Evolutionary conservation across 2,888 invertebrate species (phyloP), one percentile per base, ranked within the genome.

Genomic region (Drosophila pullipes): DNA sequence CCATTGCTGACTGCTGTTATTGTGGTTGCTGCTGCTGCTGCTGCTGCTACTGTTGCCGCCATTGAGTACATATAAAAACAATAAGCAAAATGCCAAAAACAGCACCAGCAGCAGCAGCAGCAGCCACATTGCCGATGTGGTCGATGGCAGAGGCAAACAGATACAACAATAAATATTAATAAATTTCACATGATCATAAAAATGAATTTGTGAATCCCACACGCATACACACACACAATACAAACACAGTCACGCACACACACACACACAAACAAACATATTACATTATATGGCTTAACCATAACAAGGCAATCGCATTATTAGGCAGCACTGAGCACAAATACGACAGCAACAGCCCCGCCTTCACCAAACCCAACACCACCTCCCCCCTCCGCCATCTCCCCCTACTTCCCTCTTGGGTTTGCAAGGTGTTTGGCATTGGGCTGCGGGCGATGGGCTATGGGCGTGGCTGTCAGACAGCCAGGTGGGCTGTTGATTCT

Each of bases 231-330:
- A 59, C 71, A 55, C 55, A 59, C 47, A 11, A 61, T 68, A 61
- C 71, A 66, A 64, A 60, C 55, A 54, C 47, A 11, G 61, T 30
- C 30, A 50, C 22, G 37, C 60, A 35, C 39, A 25, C 22, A 58
- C 72, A 57, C 25, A 62, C 28, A 53, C 52, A 71, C 78, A 69
- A 69, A 73, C 81, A 73, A 74, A 76, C 83, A 86, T 85, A 86
- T 86, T 85, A 87, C 86, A 86, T 86, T 86, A 89, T 85, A 89
- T 87, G 89, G 87, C 89, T 86, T 86, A 86, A 89, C 89, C 86
- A 89, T 86, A 86, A 86, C 86, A 86, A 86, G 87, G 89, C 86
- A 86, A 86, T 86, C 86, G 89, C 86, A 86, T 89, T 86, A 86
- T 89, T 86, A 89, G 89, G 85, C 85, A 74, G 69, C 84, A 54